These are phyloP conservation scores for Abrostola triplasia DNA, from an alignment of 2,888 invertebrate species.

Conservation along the genomic window DNA sequence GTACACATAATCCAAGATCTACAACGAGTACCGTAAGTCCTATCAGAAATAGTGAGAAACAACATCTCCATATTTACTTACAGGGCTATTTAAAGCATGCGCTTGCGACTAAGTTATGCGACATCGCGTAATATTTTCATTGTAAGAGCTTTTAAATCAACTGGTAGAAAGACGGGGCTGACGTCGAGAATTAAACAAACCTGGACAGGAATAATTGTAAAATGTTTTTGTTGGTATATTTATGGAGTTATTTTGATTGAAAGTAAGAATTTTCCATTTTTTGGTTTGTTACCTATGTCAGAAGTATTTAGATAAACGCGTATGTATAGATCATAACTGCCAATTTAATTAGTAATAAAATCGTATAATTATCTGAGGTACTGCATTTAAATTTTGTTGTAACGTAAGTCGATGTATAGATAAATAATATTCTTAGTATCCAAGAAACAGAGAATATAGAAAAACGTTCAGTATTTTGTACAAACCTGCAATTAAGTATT, in stretches of 20 bases:
- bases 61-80: constrained; percentile 52
- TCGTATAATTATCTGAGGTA: no score
- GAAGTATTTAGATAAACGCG: background rate
- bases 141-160: constrained; percentile 58
- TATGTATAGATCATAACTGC: no score
- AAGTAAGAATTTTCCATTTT: background rate
- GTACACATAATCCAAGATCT: background rate
- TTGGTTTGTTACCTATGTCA: background rate
- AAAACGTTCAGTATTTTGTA: no score
- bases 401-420: no score
- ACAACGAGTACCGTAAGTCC: constrained; percentile 3
- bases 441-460: no score
- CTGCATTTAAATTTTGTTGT: no score
- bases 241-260: background rate
- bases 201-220: constrained; percentile 29
- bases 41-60: constrained; percentile 41
- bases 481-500: no score
- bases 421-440: no score
- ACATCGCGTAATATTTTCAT: constrained; percentile 59
- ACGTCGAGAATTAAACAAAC: constrained; percentile 52
- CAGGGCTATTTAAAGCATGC: constrained; percentile 46
- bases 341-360: no score
- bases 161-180: constrained; percentile 41
- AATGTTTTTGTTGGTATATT: constrained; percentile 23
- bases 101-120: constrained; percentile 55